phyloP scores from a whole-genome alignment of 2,888 invertebrate genomes.

The Dioctria rufipes region DNA sequence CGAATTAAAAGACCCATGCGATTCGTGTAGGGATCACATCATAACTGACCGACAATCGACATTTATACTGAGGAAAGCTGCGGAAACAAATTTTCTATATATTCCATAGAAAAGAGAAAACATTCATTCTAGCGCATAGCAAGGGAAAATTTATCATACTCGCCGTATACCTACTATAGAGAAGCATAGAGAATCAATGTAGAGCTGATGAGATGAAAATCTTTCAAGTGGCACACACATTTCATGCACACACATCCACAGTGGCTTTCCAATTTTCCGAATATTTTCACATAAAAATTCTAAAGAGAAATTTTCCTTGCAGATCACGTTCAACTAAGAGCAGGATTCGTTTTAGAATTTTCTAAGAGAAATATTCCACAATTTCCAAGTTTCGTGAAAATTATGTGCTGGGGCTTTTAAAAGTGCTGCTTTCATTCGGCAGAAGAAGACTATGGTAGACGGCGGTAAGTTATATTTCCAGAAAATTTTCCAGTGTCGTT shows the following conservation, averaged over 20 bases:
- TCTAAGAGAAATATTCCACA: too few species aligned
- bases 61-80: constrained; percentile 19
- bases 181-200: constrained; percentile 13
- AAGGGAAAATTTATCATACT: too few species aligned
- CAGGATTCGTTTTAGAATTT: too few species aligned
- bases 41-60: constrained; percentile 29
- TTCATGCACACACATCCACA: too few species aligned
- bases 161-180: not conserved
- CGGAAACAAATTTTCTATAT: constrained; percentile 18
- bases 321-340: too few species aligned
- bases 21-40: constrained; percentile 31
- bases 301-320: too few species aligned
- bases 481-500: constrained; percentile 13
- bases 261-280: too few species aligned
- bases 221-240: constrained; percentile 9
- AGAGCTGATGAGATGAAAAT: not conserved
- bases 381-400: not conserved
- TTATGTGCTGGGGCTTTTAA: not conserved
- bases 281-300: too few species aligned
- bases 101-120: constrained; percentile 19
- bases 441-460: too few species aligned
- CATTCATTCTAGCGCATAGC: too few species aligned
- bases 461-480: not conserved
- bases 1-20: constrained; percentile 40
- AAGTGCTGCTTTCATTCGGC: not conserved